Evolutionary conservation across 2,888 invertebrate genomes (phyloP).

Genomic region (Liopterus haemorrhoidalis): DNA sequence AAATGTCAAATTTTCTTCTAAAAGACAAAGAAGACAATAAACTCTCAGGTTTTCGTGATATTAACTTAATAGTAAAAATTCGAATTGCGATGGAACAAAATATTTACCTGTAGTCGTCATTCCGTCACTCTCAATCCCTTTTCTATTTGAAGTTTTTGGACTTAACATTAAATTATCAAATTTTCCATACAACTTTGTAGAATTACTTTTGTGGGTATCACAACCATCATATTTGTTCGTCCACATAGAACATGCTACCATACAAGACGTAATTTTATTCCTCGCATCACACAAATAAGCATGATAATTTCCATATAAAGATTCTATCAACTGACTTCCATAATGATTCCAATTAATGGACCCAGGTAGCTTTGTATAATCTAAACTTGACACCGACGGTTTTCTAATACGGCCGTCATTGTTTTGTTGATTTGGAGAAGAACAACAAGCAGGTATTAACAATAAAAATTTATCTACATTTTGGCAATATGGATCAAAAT

Average conservation of each 20-base stretch:
- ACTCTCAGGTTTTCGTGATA: too few species aligned
- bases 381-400: constrained; percentile 26
- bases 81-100: too few species aligned
- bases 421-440: constrained; percentile 23
- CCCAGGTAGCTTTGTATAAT: constrained; percentile 36
- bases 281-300: constrained; percentile 83
- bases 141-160: too few species aligned
- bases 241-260: constrained; percentile 72
- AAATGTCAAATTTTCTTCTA: constrained; percentile 39
- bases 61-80: too few species aligned
- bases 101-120: too few species aligned
- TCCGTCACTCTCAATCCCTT: too few species aligned
- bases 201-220: constrained; percentile 38
- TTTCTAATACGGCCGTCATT: too few species aligned
- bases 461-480: constrained; percentile 71
- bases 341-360: constrained; percentile 50
- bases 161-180: too few species aligned
- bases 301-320: constrained; percentile 73
- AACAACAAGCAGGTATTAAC: constrained; percentile 63
- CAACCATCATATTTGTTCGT: constrained; percentile 70
- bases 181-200: too few species aligned
- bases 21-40: too few species aligned
- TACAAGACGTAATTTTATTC: constrained; percentile 67
- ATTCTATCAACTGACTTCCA: constrained; percentile 53
- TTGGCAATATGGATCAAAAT: constrained; percentile 66